Percentiles rank a stretch among this genome's conserved stretches.
Conservation (phyloP, 1,140 invertebrate genomes). For the Orussus abietinus region DNA sequence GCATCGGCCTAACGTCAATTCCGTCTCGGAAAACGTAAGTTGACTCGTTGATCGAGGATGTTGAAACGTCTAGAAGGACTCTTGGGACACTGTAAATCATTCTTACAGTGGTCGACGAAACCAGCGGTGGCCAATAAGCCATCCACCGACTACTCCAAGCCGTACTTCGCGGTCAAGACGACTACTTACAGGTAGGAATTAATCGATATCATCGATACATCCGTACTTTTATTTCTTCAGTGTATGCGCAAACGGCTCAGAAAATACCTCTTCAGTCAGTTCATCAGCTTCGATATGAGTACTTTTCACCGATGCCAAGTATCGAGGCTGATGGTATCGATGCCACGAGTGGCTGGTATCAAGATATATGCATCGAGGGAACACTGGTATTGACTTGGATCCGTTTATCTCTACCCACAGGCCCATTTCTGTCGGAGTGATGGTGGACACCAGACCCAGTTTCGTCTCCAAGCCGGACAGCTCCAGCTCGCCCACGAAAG, state of each 20-base stretch:
- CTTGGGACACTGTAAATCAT: background rate
- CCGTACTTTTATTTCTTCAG: too few relatives aligned
- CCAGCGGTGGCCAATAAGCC: conserved; percentile 30
- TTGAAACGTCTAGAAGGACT: too few relatives aligned
- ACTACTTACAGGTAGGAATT: conserved; percentile 36
- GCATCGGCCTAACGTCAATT: conserved; percentile 41
- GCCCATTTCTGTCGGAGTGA: too few relatives aligned
- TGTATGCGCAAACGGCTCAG: too few relatives aligned
- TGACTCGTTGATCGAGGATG: too few relatives aligned
- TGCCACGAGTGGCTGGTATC: too few relatives aligned
- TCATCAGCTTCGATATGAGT: too few relatives aligned
- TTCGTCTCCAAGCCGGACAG: conserved; percentile 39
- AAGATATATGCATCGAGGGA: too few relatives aligned
- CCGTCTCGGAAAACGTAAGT: conserved; percentile 37
- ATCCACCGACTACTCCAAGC: conserved; percentile 39
- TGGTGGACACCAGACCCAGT: conserved; percentile 36
- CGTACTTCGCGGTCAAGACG: conserved; percentile 41
- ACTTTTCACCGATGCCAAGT: conserved; percentile 22
- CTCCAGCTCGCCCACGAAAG: background rate
- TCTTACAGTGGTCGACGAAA: conserved; percentile 39
- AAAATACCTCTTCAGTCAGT: too few relatives aligned
- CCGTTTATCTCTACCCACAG: too few relatives aligned
- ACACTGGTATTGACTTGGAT: too few relatives aligned
- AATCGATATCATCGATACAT: background rate
- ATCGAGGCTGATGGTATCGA: conserved; percentile 12